Evolutionary conservation across 2,113 vertebrate species (phyloP).

Genomic region (western clawed frog (Xenopus tropicalis)): UCB_Xtro_10.0 CM004444.2:119619501-119620000

Average conservation of each 20-base stretch:
- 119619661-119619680: neutral
- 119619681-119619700: slow-evolving; percentile 1
- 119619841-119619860: no score
- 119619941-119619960: no score
- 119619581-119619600: slow-evolving; percentile 16
- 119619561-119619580: slow-evolving; percentile 18
- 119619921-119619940: no score
- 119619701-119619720: neutral
- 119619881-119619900: no score
- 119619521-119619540: neutral
- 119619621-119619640: slow-evolving; percentile 15
- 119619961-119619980: no score
- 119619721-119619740: slow-evolving; percentile 5
- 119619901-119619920: no score
- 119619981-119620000: no score
- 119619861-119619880: no score
- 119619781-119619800: no score
- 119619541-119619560: slow-evolving; percentile 58
- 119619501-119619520: neutral
- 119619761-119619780: no score
- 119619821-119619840: neutral
- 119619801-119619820: neutral
- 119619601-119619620: slow-evolving; percentile 35
- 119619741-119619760: slow-evolving; percentile 36
- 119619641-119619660: slow-evolving; percentile 16